Conservation (phyloP, 1,140 invertebrate genomes). For the Sycobia sp. region DNA sequence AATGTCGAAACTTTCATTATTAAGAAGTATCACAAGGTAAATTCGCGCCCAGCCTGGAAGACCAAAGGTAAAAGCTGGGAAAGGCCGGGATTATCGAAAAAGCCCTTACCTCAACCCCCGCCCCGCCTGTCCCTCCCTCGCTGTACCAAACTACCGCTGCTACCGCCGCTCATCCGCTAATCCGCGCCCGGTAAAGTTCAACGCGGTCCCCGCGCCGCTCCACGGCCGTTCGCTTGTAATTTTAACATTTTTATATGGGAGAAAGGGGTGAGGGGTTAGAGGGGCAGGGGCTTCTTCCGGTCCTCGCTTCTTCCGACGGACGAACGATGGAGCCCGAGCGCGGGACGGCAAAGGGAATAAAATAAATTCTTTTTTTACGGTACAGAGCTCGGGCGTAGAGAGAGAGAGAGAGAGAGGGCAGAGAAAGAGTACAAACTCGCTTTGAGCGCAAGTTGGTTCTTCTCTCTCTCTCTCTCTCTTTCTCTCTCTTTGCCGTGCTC, state of each 20-base stretch:
- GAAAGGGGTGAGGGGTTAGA: no score
- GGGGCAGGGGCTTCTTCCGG: constrained; percentile 9
- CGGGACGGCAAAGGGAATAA: constrained; percentile 16
- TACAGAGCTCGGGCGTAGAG: no score
- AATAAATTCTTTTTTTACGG: constrained; percentile 26
- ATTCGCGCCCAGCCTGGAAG: constrained; percentile 2
- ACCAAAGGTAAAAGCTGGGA: constrained; percentile 3
- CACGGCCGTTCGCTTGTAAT: not conserved
- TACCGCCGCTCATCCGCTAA: constrained; percentile 10
- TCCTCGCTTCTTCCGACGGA: no score
- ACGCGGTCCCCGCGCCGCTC: not conserved
- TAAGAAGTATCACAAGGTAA: constrained; percentile 43
- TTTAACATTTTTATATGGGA: constrained; percentile 34
- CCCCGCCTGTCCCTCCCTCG: no score
- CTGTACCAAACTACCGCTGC: no score
- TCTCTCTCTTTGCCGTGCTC: not conserved
- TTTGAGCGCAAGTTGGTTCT: not conserved
- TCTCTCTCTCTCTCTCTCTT: not conserved
- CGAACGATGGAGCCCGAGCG: no score
- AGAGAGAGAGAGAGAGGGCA: no score
- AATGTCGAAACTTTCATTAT: constrained; percentile 43
- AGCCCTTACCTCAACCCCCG: no score
- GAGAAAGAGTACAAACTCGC: constrained; percentile 21
- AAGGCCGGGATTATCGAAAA: constrained; percentile 21
- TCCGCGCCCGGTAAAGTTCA: constrained; percentile 2